Evolutionary conservation across 2,888 invertebrate species (phyloP).

Genomic region (Eurytoma californica): DNA sequence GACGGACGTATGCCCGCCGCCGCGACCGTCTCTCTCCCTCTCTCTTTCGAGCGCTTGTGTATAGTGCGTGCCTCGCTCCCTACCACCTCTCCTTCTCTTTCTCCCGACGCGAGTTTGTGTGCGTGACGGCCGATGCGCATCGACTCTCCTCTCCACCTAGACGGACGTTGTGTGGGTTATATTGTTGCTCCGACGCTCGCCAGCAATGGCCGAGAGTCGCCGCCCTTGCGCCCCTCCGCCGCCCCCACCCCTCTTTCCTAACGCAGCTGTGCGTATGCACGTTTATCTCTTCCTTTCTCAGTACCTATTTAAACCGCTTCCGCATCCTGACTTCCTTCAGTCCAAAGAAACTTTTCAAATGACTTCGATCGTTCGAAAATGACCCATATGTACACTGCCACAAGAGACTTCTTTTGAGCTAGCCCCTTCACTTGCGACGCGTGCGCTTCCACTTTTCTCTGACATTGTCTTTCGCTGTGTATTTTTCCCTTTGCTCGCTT

Average conservation of each 20-base stretch:
- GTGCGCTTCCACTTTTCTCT: neutral
- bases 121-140: conserved; percentile 41
- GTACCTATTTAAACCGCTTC: neutral
- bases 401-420: no score
- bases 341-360: no score
- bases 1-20: neutral
- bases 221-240: conserved; percentile 50
- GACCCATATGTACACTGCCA: no score
- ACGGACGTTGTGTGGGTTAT: conserved; percentile 5
- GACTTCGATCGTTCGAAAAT: no score
- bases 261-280: conserved; percentile 19
- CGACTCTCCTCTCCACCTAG: conserved; percentile 19
- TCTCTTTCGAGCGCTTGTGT: neutral
- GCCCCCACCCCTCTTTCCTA: neutral
- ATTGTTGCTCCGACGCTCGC: conserved; percentile 40
- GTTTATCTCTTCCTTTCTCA: conserved; percentile 1
- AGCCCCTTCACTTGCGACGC: neutral
- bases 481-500: neutral
- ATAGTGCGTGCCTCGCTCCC: conserved; percentile 36
- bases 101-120: neutral
- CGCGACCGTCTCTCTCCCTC: neutral
- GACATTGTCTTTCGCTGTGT: no score
- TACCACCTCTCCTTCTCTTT: neutral
- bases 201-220: conserved; percentile 51
- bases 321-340: no score